Base-by-base conservation (phyloP, 2,888 invertebrate genomes). In the Xestia rhomboidea region DNA sequence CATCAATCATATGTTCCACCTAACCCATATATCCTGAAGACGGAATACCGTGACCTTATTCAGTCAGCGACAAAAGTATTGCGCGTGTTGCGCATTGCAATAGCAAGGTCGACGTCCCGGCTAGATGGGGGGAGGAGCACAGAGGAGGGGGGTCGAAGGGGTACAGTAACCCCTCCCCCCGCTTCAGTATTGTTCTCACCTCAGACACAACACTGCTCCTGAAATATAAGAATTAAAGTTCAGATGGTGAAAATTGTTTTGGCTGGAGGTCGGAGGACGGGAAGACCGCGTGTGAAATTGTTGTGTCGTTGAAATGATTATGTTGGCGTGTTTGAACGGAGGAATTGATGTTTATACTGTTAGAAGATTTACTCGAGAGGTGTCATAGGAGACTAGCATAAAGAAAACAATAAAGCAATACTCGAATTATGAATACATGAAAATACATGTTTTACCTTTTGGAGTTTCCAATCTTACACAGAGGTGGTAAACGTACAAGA, bases 31-130 rank as follows among this genome's bases (percentile, higher is more conserved):
- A 90, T 90, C 89, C 88, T 87, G 86, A 71, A 88, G 85, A 88
- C 85, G 85, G 88, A 92, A 93, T 92, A 93, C 93, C 90, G 91
- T 94, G 95, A 94, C 95, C 95, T 93, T 93, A 95, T 95, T 95
- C 93, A 89, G 91, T 81, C 83, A 90, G 90, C 93, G 93, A 94
- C 93, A 95, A 94, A 94, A 95, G 92, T 92, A 92, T 89, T 87
- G 93, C 90, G 93, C 94, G 94, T 93, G 94, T 90, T 89, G 88
- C 87, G 95, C 93, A 95, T 95, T 91, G 93, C 92, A 95, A 95
- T 95, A 92, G 91, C 94, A 95, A 94, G 95, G 95, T 95, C 95
- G 92, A 90, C 92, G 94, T 91, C 89, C 93, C 90, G 87, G 88
- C 85, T n/a, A 30, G 76, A 83, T 74, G 83, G 60, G 44, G 78